Evolutionary conservation across 2,888 invertebrate genomes (phyloP), one percentile per base, ranked within the genome.

Genomic region (Coelinius sp.): DNA sequence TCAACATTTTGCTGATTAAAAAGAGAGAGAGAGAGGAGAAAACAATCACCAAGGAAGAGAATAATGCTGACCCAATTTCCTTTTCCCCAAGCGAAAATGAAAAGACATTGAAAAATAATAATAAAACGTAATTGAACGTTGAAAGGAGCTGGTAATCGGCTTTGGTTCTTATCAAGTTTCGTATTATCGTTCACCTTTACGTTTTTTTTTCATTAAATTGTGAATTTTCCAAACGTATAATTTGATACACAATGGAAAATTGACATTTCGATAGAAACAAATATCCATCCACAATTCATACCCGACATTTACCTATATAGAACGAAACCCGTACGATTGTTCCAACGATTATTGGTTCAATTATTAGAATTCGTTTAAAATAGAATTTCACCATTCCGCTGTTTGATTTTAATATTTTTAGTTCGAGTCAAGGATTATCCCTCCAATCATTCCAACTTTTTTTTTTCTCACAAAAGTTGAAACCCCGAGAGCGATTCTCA

Each of bases 341-440:
- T 49, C 46, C 46, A 49, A 49, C 20, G 46, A 49, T 49, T 49
- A 49, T 49, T 49, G 46, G 46, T 49, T 49, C 46, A 49, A 49
- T 49, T 20, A 49, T 17, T 49, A 49, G 14, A 17, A 49, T 20
- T 49, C 46, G 20, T 20, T 49, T 5, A 8, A 20, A 49, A 49
- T 49, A 49, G 46, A 49, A 49, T 49, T 49, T 20, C 14, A n/a
- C 44, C 46, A 4, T 6, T 20, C 17, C 20, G 20, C 8, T 49
- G 20, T 49, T 17, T 49, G 46, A 14, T 4, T 49, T 49, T 49
- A 3, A 49, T 49, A 7, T 49, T 49, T 49, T 49, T 49, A n/a
- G n/a, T n/a, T 17, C 46, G 2, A n/a, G 5, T 6, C 8, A 8
- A 14, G 46, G 46, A 49, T 49, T 49, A 17, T 49, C 46, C 14